A percentile compares a stretch with the other conserved stretches of the same genome.
Conservation (phyloP, 2,888 invertebrate species). For the Drosophila kambysellisi region DNA sequence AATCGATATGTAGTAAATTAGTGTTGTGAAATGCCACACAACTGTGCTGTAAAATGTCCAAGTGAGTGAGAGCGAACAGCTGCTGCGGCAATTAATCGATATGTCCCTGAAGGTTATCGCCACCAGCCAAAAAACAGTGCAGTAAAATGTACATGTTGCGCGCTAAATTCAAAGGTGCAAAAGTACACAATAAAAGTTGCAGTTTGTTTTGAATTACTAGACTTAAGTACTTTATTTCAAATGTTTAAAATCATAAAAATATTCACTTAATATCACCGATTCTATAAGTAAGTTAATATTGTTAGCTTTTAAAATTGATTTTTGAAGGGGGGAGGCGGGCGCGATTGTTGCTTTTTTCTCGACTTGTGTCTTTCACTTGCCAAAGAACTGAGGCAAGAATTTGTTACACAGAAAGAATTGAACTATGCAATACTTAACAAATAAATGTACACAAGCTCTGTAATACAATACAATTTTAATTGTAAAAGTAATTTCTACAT, state of each 20-base stretch:
- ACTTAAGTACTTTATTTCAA: slow-evolving; percentile 55
- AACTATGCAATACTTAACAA: slow-evolving; percentile 38
- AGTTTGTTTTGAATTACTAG: slow-evolving; percentile 31
- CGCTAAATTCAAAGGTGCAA: not conserved
- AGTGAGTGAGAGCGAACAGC: not conserved
- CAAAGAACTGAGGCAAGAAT: slow-evolving; percentile 17
- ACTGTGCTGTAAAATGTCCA: too few relatives aligned
- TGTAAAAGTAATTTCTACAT: slow-evolving; percentile 30
- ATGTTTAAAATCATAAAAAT: slow-evolving; percentile 60
- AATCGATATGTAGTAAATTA: not conserved
- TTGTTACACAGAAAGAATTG: slow-evolving; percentile 39
- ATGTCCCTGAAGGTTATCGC: not conserved
- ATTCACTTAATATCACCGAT: slow-evolving; percentile 77
- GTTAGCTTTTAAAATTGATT: slow-evolving; percentile 38
- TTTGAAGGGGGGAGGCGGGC: slow-evolving; percentile 10
- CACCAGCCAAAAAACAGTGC: not conserved
- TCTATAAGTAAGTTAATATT: slow-evolving; percentile 55
- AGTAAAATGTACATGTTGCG: not conserved
- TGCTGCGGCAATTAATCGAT: not conserved
- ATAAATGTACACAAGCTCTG: slow-evolving; percentile 40
- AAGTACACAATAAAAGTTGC: not conserved
- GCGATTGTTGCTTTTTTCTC: not conserved
- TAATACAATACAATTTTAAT: slow-evolving; percentile 28
- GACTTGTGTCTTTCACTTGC: slow-evolving; percentile 19
- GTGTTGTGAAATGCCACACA: not conserved